Evolutionary conservation across 2,113 vertebrate genomes (phyloP).

Genomic region (Gobiocypris rarus): DNA sequence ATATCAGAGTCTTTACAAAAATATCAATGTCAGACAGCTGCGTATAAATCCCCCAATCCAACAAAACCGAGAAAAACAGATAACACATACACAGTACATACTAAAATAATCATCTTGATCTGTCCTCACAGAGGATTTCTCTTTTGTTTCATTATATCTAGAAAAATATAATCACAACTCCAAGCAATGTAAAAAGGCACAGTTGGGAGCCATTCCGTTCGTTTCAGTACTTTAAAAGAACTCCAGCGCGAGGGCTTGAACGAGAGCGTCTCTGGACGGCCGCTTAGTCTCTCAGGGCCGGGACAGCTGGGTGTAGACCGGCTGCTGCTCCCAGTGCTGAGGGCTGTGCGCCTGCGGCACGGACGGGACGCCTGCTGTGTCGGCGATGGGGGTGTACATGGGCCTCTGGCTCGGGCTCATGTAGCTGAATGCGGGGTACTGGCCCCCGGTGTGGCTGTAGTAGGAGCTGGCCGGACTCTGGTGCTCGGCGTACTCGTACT

Average conservation of each 20-base stretch:
- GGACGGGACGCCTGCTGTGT: conserved; percentile 90
- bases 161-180: conserved; percentile 89
- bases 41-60: conserved; percentile 79
- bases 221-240: conserved; percentile 72
- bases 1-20: conserved; percentile 87
- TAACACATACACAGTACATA: conserved; percentile 99
- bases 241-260: no score
- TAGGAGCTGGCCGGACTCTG: conserved; percentile 88
- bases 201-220: conserved; percentile 78
- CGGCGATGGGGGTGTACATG: conserved; percentile 96
- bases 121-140: conserved; percentile 97
- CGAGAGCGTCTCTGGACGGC: conserved; percentile 54
- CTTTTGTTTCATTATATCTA: conserved; percentile 83
- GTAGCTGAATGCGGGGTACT: conserved; percentile 95
- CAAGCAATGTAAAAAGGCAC: conserved; percentile 82
- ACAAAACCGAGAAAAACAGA: conserved; percentile 67
- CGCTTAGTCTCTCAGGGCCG: conserved; percentile 80
- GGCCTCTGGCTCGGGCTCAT: conserved; percentile 93
- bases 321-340: conserved; percentile 98
- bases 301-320: conserved; percentile 97
- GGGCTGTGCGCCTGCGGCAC: conserved; percentile 96
- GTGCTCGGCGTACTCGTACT: conserved; percentile 95
- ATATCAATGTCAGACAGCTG: conserved; percentile 73
- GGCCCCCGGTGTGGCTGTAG: no score
- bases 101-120: conserved; percentile 95